These are phyloP conservation scores for Anoura caudifer DNA, from an alignment of 2,113 vertebrate species.

Conservation along the genomic window DNA sequence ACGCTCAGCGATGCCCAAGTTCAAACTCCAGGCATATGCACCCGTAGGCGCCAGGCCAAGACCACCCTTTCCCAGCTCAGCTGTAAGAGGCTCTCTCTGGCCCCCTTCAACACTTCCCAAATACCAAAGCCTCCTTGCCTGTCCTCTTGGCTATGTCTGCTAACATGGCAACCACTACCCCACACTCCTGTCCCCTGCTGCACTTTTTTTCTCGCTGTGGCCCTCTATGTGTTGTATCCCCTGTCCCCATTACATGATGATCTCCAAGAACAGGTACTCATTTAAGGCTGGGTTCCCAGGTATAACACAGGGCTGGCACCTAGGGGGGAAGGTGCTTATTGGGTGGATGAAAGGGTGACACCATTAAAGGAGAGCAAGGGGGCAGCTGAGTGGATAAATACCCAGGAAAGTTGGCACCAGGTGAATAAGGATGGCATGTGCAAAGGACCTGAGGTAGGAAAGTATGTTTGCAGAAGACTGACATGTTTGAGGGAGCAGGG, in stretches of 20 bases:
- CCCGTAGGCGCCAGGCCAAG: neutral
- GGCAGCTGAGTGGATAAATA: neutral
- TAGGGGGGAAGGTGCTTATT: neutral
- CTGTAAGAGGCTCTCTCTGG: neutral
- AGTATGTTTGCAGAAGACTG: neutral
- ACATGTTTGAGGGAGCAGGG: neutral
- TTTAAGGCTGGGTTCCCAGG: constrained; percentile 10
- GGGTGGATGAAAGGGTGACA: neutral
- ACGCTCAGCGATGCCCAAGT: neutral
- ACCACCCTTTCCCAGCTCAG: neutral
- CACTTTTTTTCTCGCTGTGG: constrained; percentile 19
- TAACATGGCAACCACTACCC: neutral
- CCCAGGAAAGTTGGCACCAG: too few species aligned
- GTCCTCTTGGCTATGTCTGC: neutral
- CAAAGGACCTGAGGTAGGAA: neutral
- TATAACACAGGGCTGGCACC: neutral
- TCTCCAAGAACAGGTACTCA: neutral
- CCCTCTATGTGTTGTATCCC: neutral
- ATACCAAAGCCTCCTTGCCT: fast-evolving
- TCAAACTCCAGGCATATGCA: neutral
- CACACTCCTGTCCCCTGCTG: neutral
- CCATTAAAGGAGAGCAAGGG: neutral
- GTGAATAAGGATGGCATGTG: too few species aligned
- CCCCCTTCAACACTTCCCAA: neutral
- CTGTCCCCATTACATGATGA: neutral